These are phyloP conservation scores for Aricia artaxerxes DNA, from an alignment of 2,888 invertebrate genomes.

Conservation along the genomic window DNA sequence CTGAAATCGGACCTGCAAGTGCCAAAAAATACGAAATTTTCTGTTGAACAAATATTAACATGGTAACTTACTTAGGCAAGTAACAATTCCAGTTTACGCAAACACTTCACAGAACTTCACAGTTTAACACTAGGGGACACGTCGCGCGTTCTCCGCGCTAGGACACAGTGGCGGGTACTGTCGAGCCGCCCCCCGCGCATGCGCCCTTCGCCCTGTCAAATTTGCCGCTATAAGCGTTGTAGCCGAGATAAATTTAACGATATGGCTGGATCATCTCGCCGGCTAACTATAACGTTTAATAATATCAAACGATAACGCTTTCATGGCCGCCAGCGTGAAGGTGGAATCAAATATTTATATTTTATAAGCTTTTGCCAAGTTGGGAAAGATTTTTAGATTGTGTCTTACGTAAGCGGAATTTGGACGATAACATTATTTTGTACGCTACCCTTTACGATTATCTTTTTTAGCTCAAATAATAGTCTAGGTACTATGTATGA, in stretches of 20 bases:
- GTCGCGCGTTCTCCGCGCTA: conserved; percentile 54
- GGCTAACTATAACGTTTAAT: conserved; percentile 46
- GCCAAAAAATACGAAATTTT: neutral
- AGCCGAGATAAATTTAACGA: conserved; percentile 63
- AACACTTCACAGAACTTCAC: conserved; percentile 33
- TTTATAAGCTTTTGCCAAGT: conserved; percentile 17
- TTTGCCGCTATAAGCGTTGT: conserved; percentile 62
- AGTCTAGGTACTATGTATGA: neutral
- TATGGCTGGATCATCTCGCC: conserved; percentile 41
- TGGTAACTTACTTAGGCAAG: conserved; percentile 4
- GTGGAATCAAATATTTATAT: conserved; percentile 16
- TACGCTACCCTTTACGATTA: neutral
- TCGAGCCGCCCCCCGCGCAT: conserved; percentile 59
- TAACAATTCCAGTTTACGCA: conserved; percentile 29
- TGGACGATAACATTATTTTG: neutral
- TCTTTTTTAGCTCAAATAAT: neutral
- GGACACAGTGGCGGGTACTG: conserved; percentile 58
- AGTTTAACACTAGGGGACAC: conserved; percentile 49
- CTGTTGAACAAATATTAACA: neutral
- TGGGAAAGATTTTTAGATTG: conserved; percentile 4
- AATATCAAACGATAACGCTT: conserved; percentile 34
- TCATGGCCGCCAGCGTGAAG: conserved; percentile 25
- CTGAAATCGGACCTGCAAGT: neutral
- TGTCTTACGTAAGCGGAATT: neutral
- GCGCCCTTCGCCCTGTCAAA: conserved; percentile 70